Evolutionary conservation across 1,140 invertebrate genomes (phyloP), one percentile per base, ranked within the genome.

Genomic region (Neodiprion pinetum): DNA sequence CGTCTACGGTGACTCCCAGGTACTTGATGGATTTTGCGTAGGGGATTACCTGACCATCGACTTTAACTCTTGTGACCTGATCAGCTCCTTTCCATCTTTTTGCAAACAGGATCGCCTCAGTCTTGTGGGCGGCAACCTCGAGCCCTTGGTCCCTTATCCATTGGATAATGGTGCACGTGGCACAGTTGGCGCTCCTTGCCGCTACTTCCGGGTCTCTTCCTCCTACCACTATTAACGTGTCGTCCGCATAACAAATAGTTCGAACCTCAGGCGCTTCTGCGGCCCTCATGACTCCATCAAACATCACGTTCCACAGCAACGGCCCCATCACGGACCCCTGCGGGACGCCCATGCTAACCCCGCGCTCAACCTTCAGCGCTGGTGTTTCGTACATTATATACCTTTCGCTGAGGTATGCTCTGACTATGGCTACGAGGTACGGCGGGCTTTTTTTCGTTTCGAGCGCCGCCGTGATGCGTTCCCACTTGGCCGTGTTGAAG

Each of bases 321-420:
- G 79, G 82, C 14, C 80, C 82, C 0, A 85, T 66, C 10, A 83
- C 75, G 9, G 78, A 81, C 1, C 80, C 80, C 66, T 86, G 82
- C 9, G 81, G 78, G 50, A 53, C 50, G 9, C 50, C 50, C 50
- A 53, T 53, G 9, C 9, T 53, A 14, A 53, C 50, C 50, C 50
- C 50, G 17, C 17, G 17, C 17, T 17, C 17, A 17, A 17, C 17
- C 17, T 17, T 17, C 17, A 17, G 17, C 14, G 9, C 50, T 53
- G 50, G 50, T 9, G 14, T 53, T 14, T 53, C 50, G 1, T 53
- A 53, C 9, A 11, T 11, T 9, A 53, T 14, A 53, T 14, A 11
- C 66, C 78, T 40, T 21, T 76, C 73, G 50, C 40, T 48, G 14
- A 80, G 72, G 68, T 81, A 82, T n/a, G 48, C 70, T 3, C 23